phyloP scores from a whole-genome alignment of 2,113 vertebrate genomes.

The Apus apus region DNA sequence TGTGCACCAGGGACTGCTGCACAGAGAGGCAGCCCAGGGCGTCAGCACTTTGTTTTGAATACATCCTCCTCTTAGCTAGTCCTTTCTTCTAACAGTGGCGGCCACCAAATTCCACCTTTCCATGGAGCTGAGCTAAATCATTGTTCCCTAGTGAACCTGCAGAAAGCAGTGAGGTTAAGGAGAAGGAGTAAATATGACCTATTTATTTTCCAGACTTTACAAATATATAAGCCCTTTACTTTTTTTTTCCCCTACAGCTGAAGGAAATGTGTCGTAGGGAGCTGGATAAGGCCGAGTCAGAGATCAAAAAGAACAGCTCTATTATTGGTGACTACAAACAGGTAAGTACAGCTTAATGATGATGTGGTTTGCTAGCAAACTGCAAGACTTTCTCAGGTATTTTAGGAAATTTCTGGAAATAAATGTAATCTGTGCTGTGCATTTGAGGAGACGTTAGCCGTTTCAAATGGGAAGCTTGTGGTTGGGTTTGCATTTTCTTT shows the following conservation, averaged over 20 bases:
- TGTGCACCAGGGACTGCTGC: not conserved
- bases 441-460: not conserved
- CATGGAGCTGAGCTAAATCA: not conserved
- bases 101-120: not conserved
- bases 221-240: not conserved
- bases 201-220: not conserved
- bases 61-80: not conserved
- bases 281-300: conserved; percentile 94
- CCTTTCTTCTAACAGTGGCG: not conserved
- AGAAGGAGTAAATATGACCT: not conserved
- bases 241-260: conserved; percentile 75
- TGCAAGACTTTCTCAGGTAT: not conserved
- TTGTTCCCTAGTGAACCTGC: not conserved
- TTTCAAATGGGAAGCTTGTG: not conserved
- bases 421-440: not conserved
- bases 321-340: conserved; percentile 99
- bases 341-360: conserved; percentile 69
- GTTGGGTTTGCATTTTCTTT: not conserved
- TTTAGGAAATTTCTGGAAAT: not conserved
- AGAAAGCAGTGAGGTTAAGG: not conserved
- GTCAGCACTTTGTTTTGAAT: not conserved
- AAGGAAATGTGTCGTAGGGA: conserved; percentile 99
- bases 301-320: conserved; percentile 97
- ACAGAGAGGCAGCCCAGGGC: not conserved
- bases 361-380: not conserved